Conservation (phyloP, 2,797 vertebrate genomes). For the Streptopelia turtur region DNA sequence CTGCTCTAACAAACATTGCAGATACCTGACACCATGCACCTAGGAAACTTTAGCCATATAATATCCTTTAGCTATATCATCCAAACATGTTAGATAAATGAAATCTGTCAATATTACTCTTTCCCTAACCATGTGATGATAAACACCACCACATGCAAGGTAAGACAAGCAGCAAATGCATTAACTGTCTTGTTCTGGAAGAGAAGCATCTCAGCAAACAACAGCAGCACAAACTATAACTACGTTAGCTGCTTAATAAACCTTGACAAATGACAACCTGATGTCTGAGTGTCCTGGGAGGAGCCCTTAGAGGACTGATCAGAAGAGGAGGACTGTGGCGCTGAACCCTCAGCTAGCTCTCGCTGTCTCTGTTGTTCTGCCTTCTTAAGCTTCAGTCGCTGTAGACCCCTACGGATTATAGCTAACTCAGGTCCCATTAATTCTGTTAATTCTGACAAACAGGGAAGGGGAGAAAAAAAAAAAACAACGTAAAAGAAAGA, state of each 20-base stretch:
- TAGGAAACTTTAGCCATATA: not conserved
- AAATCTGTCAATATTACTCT: not conserved
- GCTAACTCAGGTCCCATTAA: slow-evolving; percentile 93
- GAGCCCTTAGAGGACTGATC: slow-evolving; percentile 83
- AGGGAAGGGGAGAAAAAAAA: slow-evolving; percentile 41
- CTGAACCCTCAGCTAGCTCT: slow-evolving; percentile 79
- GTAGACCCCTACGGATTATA: slow-evolving; percentile 97
- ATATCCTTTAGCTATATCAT: not conserved
- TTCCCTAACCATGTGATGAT: slow-evolving; percentile 20
- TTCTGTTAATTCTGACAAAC: slow-evolving; percentile 80
- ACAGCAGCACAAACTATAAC: slow-evolving; percentile 69
- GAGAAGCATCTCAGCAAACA: slow-evolving; percentile 71
- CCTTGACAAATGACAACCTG: slow-evolving; percentile 85
- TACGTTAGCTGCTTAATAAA: slow-evolving; percentile 68
- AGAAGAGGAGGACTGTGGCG: slow-evolving; percentile 76
- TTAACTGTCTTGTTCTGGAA: slow-evolving; percentile 34
- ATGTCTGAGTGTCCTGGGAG: slow-evolving; percentile 76
- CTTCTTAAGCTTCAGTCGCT: slow-evolving; percentile 92
- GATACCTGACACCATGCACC: not conserved
- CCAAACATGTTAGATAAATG: not conserved
- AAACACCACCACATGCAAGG: slow-evolving; percentile 52
- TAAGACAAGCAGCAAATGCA: slow-evolving; percentile 63
- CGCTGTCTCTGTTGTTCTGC: slow-evolving; percentile 92
- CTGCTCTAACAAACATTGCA: not conserved
- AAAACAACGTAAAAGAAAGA: slow-evolving; percentile 70